Evolutionary conservation across 2,113 vertebrate genomes (phyloP).

Genomic region (Lampris incognitus): DNA sequence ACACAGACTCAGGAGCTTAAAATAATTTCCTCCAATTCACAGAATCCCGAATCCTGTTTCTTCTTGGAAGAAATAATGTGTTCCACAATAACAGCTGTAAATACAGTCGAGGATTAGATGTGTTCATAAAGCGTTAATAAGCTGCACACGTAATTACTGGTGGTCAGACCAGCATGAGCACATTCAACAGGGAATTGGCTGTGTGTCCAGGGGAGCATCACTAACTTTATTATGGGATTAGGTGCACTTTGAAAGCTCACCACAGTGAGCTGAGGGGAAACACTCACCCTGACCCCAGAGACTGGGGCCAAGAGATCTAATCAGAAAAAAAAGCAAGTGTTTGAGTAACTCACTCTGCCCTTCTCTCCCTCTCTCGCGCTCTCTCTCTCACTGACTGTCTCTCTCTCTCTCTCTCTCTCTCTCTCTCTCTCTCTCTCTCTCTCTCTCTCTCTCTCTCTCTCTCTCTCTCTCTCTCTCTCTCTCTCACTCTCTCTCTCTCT

Average conservation of each 20-base stretch:
- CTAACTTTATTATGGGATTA: slow-evolving; percentile 83
- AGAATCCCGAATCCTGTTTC: slow-evolving; percentile 32
- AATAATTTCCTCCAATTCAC: slow-evolving; percentile 16
- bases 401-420: slow-evolving; percentile 32
- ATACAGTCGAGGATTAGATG: slow-evolving; percentile 68
- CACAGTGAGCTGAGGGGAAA: slow-evolving; percentile 56
- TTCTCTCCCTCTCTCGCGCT: slow-evolving; percentile 50
- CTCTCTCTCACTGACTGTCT: slow-evolving; percentile 47
- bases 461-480: slow-evolving; percentile 49
- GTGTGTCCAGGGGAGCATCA: slow-evolving; percentile 77
- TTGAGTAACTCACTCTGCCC: slow-evolving; percentile 60
- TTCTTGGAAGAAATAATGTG: slow-evolving; percentile 66
- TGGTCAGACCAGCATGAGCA: slow-evolving; percentile 72
- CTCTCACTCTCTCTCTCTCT: slow-evolving; percentile 49
- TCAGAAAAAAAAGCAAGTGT: slow-evolving; percentile 67
- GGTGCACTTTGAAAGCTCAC: slow-evolving; percentile 68
- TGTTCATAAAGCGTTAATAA: slow-evolving; percentile 78
- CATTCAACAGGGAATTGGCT: slow-evolving; percentile 70
- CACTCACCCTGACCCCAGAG: slow-evolving; percentile 47
- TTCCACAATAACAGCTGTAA: slow-evolving; percentile 61
- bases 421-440: neutral
- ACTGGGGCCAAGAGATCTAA: slow-evolving; percentile 60
- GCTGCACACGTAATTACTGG: slow-evolving; percentile 76
- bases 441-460: slow-evolving; percentile 43
- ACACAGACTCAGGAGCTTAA: slow-evolving; percentile 3